A percentile compares a stretch with the other conserved stretches of the same genome.
Conservation (phyloP, 2,113 vertebrate genomes). For the Brachypodius melanocephalos region DNA sequence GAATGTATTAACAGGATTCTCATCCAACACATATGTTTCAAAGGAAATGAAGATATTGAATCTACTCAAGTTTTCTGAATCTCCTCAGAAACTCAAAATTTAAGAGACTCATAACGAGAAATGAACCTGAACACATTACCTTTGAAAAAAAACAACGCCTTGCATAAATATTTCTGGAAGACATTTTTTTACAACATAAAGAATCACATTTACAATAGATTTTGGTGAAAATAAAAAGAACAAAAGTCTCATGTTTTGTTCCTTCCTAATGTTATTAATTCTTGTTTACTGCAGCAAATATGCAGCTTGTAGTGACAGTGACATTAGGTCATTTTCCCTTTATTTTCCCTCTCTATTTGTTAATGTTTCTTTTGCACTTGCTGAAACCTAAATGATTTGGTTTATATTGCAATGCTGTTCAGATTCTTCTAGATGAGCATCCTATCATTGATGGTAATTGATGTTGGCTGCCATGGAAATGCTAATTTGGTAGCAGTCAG, state of each 20-base stretch:
- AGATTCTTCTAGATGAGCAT: slow-evolving; percentile 20
- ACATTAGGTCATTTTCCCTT: neutral
- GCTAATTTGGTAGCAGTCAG: slow-evolving; percentile 48
- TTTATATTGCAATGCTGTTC: slow-evolving; percentile 7
- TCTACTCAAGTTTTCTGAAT: neutral
- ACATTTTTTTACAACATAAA: neutral
- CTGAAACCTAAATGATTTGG: neutral
- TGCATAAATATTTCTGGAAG: neutral
- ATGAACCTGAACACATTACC: neutral
- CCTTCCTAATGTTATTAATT: neutral
- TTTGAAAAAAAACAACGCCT: neutral
- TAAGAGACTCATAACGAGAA: neutral
- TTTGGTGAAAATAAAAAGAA: neutral
- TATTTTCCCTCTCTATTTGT: neutral
- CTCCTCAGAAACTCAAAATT: neutral
- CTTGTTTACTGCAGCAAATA: neutral
- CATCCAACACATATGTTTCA: neutral
- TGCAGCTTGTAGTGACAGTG: neutral
- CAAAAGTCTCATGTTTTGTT: neutral
- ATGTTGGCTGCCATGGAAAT: slow-evolving; percentile 60
- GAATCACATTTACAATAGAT: neutral
- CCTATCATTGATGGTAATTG: slow-evolving; percentile 28
- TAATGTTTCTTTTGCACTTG: neutral
- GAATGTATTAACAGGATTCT: neutral
- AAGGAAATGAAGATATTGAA: neutral